These are phyloP conservation scores for Stomorhina lunata DNA, from an alignment of 2,888 invertebrate species.

Conservation along the genomic window DNA sequence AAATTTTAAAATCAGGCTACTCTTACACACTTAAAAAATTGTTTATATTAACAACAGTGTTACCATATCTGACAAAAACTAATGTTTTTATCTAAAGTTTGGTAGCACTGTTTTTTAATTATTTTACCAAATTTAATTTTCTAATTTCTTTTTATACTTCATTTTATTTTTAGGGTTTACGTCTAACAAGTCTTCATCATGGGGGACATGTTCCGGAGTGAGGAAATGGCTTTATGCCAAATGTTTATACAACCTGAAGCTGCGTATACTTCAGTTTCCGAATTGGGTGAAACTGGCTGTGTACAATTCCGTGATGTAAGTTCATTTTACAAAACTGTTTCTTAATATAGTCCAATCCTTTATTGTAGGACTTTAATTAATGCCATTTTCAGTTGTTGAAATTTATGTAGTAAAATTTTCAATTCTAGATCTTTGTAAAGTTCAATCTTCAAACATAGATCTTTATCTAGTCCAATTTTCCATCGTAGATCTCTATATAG, in stretches of 20 bases:
- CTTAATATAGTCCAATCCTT: background rate
- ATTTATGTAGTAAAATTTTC: too few relatives aligned
- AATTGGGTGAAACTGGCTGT: slow-evolving; percentile 95
- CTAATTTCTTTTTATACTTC: slow-evolving; percentile 11
- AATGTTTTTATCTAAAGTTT: background rate
- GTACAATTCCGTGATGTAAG: slow-evolving; percentile 98
- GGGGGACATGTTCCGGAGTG: slow-evolving; percentile 93
- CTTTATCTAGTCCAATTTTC: too few relatives aligned
- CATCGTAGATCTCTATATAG: too few relatives aligned
- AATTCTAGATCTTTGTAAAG: too few relatives aligned
- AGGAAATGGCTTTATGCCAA: slow-evolving; percentile 96
- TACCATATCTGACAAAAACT: too few relatives aligned
- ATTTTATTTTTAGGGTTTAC: slow-evolving; percentile 42
- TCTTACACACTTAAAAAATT: background rate
- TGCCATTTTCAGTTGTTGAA: too few relatives aligned
- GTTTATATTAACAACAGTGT: too few relatives aligned
- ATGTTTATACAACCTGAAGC: slow-evolving; percentile 98
- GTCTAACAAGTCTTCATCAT: slow-evolving; percentile 80
- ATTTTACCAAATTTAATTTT: background rate
- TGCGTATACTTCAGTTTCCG: slow-evolving; percentile 95
- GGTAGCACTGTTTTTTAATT: background rate
- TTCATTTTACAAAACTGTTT: slow-evolving; percentile 73
- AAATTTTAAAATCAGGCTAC: too few relatives aligned
- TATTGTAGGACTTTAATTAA: too few relatives aligned
- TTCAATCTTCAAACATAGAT: too few relatives aligned